A percentile compares a stretch with the other conserved stretches of the same genome.
These are phyloP conservation scores for Entomyzon cyanotis DNA, from an alignment of 2,113 vertebrate genomes.

Conservation along the genomic window DNA sequence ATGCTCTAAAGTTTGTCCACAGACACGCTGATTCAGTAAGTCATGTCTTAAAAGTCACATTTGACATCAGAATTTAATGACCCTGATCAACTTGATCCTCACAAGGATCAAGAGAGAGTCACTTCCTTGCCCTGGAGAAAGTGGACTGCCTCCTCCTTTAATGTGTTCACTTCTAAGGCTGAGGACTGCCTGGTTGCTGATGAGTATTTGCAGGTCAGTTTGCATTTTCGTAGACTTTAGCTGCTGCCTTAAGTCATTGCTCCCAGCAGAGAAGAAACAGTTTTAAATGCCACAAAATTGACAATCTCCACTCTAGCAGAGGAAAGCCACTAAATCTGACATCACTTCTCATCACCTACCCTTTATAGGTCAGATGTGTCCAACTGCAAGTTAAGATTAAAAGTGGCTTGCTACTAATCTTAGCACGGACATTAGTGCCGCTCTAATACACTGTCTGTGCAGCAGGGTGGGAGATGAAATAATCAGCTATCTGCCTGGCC, in stretches of 20 bases:
- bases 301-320: conserved; percentile 15
- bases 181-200: neutral
- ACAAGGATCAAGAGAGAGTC: neutral
- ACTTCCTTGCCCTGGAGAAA: neutral
- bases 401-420: conserved; percentile 60
- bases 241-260: neutral
- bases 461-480: neutral
- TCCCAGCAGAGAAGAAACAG: conserved; percentile 38
- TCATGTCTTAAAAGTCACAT: neutral
- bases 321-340: conserved; percentile 51
- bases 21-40: neutral
- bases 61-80: neutral
- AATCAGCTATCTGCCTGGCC: neutral
- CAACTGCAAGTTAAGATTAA: conserved; percentile 48
- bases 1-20: neutral
- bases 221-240: neutral
- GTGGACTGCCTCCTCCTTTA: neutral
- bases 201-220: neutral
- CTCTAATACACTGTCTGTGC: neutral
- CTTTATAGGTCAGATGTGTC: conserved; percentile 45
- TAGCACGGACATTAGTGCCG: conserved; percentile 43
- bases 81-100: neutral
- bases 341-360: conserved; percentile 37
- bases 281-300: conserved; percentile 46
- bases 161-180: neutral